Conservation (phyloP, 2,888 invertebrate genomes). For the Chironomus tentans region DNA sequence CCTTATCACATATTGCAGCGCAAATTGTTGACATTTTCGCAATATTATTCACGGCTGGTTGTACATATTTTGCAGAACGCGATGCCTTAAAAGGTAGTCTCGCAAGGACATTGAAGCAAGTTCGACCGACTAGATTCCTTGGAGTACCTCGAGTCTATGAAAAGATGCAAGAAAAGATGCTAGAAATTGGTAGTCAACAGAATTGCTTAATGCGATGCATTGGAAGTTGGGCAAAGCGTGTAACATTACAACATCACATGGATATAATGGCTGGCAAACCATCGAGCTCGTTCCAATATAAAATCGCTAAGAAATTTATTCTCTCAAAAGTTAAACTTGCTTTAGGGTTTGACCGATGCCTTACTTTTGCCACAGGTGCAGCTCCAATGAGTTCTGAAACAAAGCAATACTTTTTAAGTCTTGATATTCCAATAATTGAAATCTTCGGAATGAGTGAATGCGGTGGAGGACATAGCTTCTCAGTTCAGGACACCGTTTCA, state of each 20-base stretch:
- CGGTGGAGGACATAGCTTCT: conserved; percentile 68
- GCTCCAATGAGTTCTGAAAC: conserved; percentile 78
- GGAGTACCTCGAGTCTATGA: conserved; percentile 83
- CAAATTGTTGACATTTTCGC: conserved; percentile 67
- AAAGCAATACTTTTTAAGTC: conserved; percentile 77
- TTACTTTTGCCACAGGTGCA: conserved; percentile 57
- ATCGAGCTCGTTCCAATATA: conserved; percentile 53
- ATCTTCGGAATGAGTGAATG: conserved; percentile 86
- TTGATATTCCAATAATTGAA: conserved; percentile 76
- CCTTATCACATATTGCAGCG: conserved; percentile 76
- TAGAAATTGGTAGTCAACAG: conserved; percentile 54
- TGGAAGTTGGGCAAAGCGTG: conserved; percentile 62
- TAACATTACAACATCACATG: conserved; percentile 58
- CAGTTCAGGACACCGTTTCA: conserved; percentile 47
- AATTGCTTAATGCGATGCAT: conserved; percentile 58
- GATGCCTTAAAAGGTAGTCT: conserved; percentile 70
- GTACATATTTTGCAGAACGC: conserved; percentile 69
- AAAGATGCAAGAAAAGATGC: conserved; percentile 75
- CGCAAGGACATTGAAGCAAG: conserved; percentile 57
- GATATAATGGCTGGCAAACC: conserved; percentile 49
- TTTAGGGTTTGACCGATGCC: conserved; percentile 62
- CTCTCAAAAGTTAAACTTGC: conserved; percentile 61
- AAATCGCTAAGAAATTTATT: conserved; percentile 60
- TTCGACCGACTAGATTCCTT: conserved; percentile 66
- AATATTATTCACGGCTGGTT: conserved; percentile 49